Conservation (phyloP, 1,140 invertebrate genomes). For the Babylonia areolata region DNA sequence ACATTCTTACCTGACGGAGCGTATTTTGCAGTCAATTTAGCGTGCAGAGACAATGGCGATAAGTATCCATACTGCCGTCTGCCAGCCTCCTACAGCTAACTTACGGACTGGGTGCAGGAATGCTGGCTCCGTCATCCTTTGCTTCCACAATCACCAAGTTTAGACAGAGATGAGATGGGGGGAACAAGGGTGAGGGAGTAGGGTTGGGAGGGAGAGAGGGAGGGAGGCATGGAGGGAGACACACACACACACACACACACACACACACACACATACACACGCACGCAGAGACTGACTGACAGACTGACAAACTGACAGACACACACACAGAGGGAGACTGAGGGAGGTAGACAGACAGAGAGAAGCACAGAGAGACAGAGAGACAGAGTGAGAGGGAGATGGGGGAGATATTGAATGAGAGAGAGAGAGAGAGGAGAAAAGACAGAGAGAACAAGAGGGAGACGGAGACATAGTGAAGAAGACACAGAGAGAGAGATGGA, state of each 20-base stretch:
- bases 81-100: neutral
- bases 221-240: neutral
- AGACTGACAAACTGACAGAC: too few species aligned
- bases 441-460: neutral
- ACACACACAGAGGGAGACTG: neutral
- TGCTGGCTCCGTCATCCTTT: neutral
- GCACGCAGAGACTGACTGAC: too few species aligned
- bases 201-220: neutral
- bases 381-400: neutral
- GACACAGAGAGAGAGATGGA: too few species aligned
- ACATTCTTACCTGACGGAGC: neutral
- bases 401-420: neutral
- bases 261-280: too few species aligned
- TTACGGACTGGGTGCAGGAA: neutral
- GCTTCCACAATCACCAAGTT: neutral
- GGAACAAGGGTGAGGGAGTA: neutral
- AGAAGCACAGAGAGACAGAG: neutral
- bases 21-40: constrained; percentile 12
- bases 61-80: neutral
- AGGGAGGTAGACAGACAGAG: neutral
- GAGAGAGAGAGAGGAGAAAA: neutral
- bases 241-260: neutral
- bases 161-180: neutral
- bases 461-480: neutral
- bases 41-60: neutral